A percentile compares a stretch with the other conserved stretches of the same genome.
phyloP scores from a whole-genome alignment of 2,888 invertebrate species.

The Melanophora roralis region DNA sequence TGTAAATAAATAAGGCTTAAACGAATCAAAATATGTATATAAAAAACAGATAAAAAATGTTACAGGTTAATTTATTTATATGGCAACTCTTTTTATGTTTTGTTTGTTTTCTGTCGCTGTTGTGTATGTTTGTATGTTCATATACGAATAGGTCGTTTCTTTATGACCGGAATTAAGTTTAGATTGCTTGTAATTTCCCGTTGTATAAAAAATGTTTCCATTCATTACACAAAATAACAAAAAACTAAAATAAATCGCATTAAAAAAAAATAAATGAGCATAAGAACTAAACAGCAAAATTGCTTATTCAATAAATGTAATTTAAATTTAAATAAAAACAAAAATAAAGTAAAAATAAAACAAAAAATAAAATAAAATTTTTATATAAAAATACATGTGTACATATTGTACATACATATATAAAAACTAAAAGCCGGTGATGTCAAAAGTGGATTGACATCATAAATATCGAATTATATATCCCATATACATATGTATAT shows the following conservation, averaged over 20 bases:
- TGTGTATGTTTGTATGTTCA: background rate
- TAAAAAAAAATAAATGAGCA: background rate
- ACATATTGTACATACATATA: too few relatives aligned
- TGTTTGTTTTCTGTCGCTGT: background rate
- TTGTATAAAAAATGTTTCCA: constrained; percentile 10
- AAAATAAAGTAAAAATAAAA: background rate
- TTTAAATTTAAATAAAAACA: background rate
- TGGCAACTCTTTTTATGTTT: constrained; percentile 15
- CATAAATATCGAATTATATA: too few relatives aligned
- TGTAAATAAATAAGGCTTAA: too few relatives aligned
- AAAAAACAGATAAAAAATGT: too few relatives aligned
- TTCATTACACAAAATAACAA: background rate
- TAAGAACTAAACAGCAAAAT: background rate
- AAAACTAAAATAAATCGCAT: background rate
- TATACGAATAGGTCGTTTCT: constrained; percentile 2
- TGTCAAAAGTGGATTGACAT: too few relatives aligned
- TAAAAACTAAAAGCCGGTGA: too few relatives aligned
- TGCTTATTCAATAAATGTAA: background rate
- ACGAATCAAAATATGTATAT: too few relatives aligned
- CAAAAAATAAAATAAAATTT: background rate
- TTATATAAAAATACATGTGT: too few relatives aligned
- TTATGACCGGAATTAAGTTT: constrained; percentile 54
- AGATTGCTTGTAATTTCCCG: constrained; percentile 55
- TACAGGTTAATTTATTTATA: too few relatives aligned
- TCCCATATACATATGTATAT: too few relatives aligned